These are phyloP conservation scores for Muricea muricata DNA, from an alignment of 92 coral and sea anemone species.

Conservation along the genomic window DNA sequence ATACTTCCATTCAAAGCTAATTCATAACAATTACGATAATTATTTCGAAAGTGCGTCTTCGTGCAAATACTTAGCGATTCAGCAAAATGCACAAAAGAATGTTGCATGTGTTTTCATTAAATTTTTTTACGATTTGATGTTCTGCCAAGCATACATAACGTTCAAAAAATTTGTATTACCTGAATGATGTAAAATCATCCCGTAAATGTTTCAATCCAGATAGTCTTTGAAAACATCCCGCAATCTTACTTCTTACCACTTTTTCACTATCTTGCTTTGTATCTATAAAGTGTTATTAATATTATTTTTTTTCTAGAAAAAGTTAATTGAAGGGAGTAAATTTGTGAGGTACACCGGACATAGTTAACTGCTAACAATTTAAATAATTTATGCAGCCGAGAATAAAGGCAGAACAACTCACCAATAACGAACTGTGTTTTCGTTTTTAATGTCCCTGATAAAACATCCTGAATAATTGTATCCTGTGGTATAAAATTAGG, in stretches of 20 bases:
- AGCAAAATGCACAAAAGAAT: no score
- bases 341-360: no score
- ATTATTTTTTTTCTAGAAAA: neutral
- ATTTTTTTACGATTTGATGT: no score
- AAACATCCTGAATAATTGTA: constrained; percentile 10
- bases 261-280: constrained; percentile 23
- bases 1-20: no score
- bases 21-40: no score
- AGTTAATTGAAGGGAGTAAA: neutral
- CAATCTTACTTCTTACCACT: constrained; percentile 73
- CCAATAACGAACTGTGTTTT: constrained; percentile 32
- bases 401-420: neutral
- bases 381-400: no score
- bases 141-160: no score
- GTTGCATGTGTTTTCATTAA: no score
- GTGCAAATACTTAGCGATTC: no score
- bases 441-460: constrained; percentile 8
- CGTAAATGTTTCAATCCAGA: constrained; percentile 77
- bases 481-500: neutral
- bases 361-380: no score
- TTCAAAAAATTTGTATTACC: constrained; percentile 61
- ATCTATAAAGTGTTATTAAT: neutral
- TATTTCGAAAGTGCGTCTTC: no score
- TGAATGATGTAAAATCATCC: constrained; percentile 76
- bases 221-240: constrained; percentile 86